These are phyloP conservation scores for Steinernema feltiae DNA, from an alignment of 1,140 invertebrate genomes.

Conservation along the genomic window DNA sequence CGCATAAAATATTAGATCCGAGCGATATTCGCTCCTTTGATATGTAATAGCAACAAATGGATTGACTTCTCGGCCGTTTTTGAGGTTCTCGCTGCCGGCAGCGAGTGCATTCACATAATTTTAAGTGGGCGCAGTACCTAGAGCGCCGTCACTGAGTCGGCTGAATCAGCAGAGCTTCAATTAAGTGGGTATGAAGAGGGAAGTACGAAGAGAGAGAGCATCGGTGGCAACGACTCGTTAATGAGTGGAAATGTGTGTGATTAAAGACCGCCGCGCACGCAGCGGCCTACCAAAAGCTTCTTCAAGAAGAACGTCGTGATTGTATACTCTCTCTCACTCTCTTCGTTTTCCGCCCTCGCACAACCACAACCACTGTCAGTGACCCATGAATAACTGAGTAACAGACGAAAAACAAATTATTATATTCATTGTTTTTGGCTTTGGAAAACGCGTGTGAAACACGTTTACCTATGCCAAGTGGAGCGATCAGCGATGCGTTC, in stretches of 20 bases:
- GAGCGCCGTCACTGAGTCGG: background rate
- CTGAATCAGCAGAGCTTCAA: background rate
- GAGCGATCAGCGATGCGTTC: too few relatives aligned
- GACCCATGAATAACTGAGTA: background rate
- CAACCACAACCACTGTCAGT: background rate
- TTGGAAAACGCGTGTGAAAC: background rate
- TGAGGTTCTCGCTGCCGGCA: too few relatives aligned
- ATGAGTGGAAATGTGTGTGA: background rate
- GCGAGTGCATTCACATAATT: background rate
- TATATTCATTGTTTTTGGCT: background rate
- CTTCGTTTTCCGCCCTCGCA: background rate
- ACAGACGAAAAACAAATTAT: background rate
- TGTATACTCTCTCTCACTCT: background rate
- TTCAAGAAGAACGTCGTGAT: too few relatives aligned
- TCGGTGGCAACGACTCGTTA: background rate
- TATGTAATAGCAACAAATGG: background rate
- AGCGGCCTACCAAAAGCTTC: background rate
- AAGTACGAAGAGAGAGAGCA: background rate
- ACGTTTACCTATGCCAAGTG: too few relatives aligned
- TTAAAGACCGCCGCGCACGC: constrained; percentile 5
- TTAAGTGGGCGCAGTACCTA: background rate
- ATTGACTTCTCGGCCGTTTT: too few relatives aligned
- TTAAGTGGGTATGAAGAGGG: constrained; percentile 14
- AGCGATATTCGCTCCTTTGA: background rate
- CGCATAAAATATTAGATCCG: constrained; percentile 11